Evolutionary conservation across 2,888 invertebrate species (phyloP).

Genomic region (Xestia rhomboidea): DNA sequence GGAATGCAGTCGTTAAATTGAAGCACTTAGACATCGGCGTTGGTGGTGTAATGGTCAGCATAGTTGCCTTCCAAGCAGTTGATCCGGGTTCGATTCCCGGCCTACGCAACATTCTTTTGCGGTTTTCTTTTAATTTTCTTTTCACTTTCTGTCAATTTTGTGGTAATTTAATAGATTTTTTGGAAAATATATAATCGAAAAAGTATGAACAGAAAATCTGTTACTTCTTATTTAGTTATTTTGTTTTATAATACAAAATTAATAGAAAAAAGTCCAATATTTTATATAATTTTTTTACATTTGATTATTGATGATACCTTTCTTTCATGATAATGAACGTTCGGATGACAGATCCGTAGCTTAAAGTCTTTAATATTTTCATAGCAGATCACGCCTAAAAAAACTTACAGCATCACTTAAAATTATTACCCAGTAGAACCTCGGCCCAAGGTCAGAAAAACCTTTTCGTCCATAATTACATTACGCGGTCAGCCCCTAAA

Average conservation of each 20-base stretch:
- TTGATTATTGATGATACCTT: background rate
- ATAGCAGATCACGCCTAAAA: background rate
- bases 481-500: slow-evolving; percentile 51
- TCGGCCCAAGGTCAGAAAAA: slow-evolving; percentile 34
- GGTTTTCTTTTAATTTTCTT: background rate
- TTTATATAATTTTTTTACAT: background rate
- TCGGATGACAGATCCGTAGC: background rate
- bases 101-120: slow-evolving; percentile 84
- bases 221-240: background rate
- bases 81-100: slow-evolving; percentile 91
- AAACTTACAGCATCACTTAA: slow-evolving; percentile 25
- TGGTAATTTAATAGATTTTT: background rate
- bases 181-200: background rate
- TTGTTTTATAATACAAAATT: background rate
- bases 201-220: background rate
- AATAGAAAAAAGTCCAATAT: background rate
- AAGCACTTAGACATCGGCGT: slow-evolving; percentile 65
- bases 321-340: background rate
- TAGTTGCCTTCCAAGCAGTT: slow-evolving; percentile 91
- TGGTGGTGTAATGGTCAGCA: slow-evolving; percentile 91
- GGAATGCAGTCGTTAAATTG: background rate
- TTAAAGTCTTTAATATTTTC: background rate
- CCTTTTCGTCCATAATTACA: slow-evolving; percentile 53
- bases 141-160: background rate
- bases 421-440: slow-evolving; percentile 22